phyloP scores from a whole-genome alignment of 2,113 vertebrate species.

The Dipodomys spectabilis region DNA sequence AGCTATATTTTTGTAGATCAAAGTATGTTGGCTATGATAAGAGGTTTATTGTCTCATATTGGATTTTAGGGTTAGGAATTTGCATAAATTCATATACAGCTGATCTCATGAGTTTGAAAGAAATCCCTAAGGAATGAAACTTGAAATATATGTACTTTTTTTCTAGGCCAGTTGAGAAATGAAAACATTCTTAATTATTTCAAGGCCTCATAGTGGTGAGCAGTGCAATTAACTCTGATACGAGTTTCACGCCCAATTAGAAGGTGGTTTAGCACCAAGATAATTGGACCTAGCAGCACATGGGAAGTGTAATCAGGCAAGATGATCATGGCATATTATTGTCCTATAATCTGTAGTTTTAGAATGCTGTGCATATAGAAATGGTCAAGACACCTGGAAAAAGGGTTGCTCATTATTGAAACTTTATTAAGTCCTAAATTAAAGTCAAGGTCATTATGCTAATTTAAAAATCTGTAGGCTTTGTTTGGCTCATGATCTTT shows the following conservation, averaged over 20 bases:
- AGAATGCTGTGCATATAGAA: background rate
- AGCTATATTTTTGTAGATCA: slow-evolving; percentile 49
- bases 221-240: slow-evolving; percentile 83
- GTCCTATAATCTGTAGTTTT: slow-evolving; percentile 59
- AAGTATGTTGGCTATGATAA: slow-evolving; percentile 72
- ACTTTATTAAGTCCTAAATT: slow-evolving; percentile 12
- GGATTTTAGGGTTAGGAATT: slow-evolving; percentile 68
- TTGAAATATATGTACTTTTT: slow-evolving; percentile 79
- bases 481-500: background rate
- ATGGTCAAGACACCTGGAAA: slow-evolving; percentile 38
- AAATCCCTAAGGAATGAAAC: slow-evolving; percentile 72
- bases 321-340: slow-evolving; percentile 69
- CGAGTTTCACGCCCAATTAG: slow-evolving; percentile 82
- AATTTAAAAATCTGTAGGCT: background rate
- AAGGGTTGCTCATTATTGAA: slow-evolving; percentile 50
- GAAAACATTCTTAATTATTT: slow-evolving; percentile 86
- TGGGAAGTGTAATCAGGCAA: slow-evolving; percentile 79
- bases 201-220: slow-evolving; percentile 70
- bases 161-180: slow-evolving; percentile 80
- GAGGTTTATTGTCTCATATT: slow-evolving; percentile 52
- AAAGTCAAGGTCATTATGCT: slow-evolving; percentile 10
- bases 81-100: slow-evolving; percentile 72
- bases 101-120: slow-evolving; percentile 70
- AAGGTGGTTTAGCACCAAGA: slow-evolving; percentile 77
- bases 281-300: slow-evolving; percentile 82